These are phyloP conservation scores for Heliconius sara DNA, from an alignment of 2,888 invertebrate species.

Conservation along the genomic window DNA sequence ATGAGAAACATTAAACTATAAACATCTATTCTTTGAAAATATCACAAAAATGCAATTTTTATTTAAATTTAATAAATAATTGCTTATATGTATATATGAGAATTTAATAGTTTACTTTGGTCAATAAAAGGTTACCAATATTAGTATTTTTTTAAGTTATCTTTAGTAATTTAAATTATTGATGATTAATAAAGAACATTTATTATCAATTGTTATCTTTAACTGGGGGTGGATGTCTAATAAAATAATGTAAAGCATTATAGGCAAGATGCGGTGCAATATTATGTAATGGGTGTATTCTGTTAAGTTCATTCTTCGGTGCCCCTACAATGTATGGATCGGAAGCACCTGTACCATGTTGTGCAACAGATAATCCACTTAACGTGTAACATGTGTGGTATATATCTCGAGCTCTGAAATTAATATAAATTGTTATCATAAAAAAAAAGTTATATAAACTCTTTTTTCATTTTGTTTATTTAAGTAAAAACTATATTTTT, in stretches of 20 bases:
- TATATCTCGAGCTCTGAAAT: slow-evolving; percentile 91
- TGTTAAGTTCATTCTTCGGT: slow-evolving; percentile 87
- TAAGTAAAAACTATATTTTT: background rate
- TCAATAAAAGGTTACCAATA: background rate
- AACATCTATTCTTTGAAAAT: slow-evolving; percentile 4
- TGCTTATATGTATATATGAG: too few relatives aligned
- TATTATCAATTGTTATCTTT: slow-evolving; percentile 69
- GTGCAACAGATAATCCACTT: slow-evolving; percentile 97
- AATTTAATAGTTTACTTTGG: slow-evolving; percentile 9
- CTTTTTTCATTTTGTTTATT: background rate
- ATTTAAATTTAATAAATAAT: background rate
- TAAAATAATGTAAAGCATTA: slow-evolving; percentile 80
- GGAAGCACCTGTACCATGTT: slow-evolving; percentile 85
- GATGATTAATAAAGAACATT: background rate
- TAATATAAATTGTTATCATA: slow-evolving; percentile 46
- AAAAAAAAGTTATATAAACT: background rate
- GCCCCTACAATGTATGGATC: slow-evolving; percentile 86
- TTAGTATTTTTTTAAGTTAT: background rate
- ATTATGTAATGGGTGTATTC: slow-evolving; percentile 93
- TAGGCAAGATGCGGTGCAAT: slow-evolving; percentile 87
- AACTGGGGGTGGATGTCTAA: slow-evolving; percentile 75
- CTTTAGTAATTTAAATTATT: background rate
- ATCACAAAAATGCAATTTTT: slow-evolving; percentile 4
- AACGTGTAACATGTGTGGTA: slow-evolving; percentile 99
- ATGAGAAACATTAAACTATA: background rate